These are phyloP conservation scores for Microtus pennsylvanicus DNA, from an alignment of 2,113 vertebrate genomes.

Conservation along the genomic window DNA sequence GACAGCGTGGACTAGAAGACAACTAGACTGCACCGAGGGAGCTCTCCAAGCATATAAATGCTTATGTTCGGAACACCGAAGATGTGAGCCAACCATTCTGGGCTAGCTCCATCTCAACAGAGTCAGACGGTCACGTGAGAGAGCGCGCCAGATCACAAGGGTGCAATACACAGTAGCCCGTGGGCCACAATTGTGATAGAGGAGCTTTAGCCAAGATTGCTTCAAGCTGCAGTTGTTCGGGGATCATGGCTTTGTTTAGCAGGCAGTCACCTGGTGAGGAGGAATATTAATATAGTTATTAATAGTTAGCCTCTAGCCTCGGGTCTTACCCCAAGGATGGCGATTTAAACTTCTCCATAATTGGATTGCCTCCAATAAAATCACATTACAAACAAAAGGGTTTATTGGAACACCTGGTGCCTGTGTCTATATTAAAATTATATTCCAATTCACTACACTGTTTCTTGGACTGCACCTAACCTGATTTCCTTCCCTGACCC, in stretches of 20 bases:
- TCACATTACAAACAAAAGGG: slow-evolving; percentile 59
- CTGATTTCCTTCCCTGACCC: slow-evolving; percentile 14
- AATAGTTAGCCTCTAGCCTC: slow-evolving; percentile 61
- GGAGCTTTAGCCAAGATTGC: background rate
- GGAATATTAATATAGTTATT: slow-evolving; percentile 61
- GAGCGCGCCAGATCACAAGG: background rate
- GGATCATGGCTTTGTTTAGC: background rate
- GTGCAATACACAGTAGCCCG: background rate
- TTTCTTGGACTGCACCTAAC: background rate
- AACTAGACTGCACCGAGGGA: fast-evolving
- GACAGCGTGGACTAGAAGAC: background rate
- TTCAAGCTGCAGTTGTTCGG: background rate
- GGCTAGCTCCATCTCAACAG: background rate
- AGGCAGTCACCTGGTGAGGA: background rate
- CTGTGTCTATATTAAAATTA: slow-evolving; percentile 29
- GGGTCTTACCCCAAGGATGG: slow-evolving; percentile 54
- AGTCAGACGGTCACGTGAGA: background rate
- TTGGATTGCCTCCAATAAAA: slow-evolving; percentile 72
- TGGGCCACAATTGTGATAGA: background rate
- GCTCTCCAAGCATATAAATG: background rate
- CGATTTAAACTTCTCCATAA: slow-evolving; percentile 66
- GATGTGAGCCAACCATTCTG: background rate
- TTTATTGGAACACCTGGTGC: slow-evolving; percentile 78
- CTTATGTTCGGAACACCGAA: background rate
- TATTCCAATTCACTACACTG: background rate